A percentile compares a stretch with the other conserved stretches of the same genome.
These are phyloP conservation scores for Maniola jurtina DNA, from an alignment of 1,140 invertebrate species.

Conservation along the genomic window DNA sequence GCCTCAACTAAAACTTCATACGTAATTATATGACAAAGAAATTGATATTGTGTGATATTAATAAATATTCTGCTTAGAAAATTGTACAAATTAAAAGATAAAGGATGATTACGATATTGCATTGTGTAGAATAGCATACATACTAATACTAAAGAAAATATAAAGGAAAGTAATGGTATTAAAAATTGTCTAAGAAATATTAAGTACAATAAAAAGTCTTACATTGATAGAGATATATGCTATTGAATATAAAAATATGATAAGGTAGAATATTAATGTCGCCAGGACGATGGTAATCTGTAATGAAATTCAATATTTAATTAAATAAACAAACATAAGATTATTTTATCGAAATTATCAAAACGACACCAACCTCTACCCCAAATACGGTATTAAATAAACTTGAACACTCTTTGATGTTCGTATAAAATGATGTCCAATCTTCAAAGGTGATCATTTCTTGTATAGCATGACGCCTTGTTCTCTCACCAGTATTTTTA, in stretches of 20 bases:
- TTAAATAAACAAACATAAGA: neutral
- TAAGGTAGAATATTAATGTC: slow-evolving; percentile 16
- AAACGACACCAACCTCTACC: slow-evolving; percentile 33
- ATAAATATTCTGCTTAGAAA: too few relatives aligned
- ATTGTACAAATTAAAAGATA: too few relatives aligned
- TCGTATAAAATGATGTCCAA: slow-evolving; percentile 33
- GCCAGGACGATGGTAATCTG: slow-evolving; percentile 33
- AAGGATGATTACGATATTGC: too few relatives aligned
- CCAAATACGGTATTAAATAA: slow-evolving; percentile 39
- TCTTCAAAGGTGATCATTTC: slow-evolving; percentile 26
- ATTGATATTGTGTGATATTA: too few relatives aligned
- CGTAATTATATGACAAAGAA: too few relatives aligned
- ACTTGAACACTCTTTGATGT: slow-evolving; percentile 33
- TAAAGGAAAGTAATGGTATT: too few relatives aligned
- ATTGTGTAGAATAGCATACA: too few relatives aligned
- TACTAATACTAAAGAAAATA: too few relatives aligned
- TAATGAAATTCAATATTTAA: slow-evolving; percentile 15
- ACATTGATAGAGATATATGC: slow-evolving; percentile 6
- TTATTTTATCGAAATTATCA: neutral
- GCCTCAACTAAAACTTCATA: too few relatives aligned
- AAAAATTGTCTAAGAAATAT: too few relatives aligned
- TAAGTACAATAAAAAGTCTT: too few relatives aligned
- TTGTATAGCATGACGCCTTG: neutral
- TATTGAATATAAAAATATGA: slow-evolving; percentile 14
- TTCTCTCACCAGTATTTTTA: neutral